These are phyloP conservation scores for Lutjanus erythropterus DNA, from an alignment of 2,113 vertebrate genomes.

Conservation along the genomic window DNA sequence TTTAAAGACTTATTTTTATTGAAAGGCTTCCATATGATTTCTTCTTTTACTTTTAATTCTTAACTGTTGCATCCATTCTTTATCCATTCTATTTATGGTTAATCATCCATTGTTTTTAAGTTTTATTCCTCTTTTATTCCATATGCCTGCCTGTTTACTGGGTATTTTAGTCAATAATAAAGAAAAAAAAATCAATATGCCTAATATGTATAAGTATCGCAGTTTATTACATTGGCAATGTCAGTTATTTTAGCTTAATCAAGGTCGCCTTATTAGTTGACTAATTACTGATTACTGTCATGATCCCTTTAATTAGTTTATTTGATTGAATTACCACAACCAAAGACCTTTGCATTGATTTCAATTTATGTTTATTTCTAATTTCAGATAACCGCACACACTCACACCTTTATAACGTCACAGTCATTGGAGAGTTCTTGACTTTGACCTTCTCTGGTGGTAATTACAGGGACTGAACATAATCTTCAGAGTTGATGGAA, in stretches of 20 bases:
- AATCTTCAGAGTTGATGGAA: neutral
- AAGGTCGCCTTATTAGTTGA: neutral
- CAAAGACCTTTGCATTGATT: neutral
- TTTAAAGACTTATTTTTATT: too few species aligned
- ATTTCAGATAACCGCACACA: slow-evolving; percentile 1
- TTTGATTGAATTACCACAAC: neutral
- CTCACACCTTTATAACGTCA: neutral
- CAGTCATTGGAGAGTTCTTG: neutral
- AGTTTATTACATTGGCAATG: neutral
- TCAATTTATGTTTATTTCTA: neutral
- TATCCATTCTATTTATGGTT: too few species aligned
- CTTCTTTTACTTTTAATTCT: too few species aligned
- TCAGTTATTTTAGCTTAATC: neutral
- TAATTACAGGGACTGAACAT: neutral
- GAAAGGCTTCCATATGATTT: too few species aligned
- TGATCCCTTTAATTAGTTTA: neutral
- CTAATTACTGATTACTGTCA: neutral
- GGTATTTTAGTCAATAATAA: too few species aligned
- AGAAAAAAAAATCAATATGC: too few species aligned
- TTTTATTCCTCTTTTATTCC: too few species aligned
- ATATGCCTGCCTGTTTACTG: too few species aligned
- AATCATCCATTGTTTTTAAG: too few species aligned
- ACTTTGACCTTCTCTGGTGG: neutral
- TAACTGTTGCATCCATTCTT: too few species aligned
- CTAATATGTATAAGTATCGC: too few species aligned